phyloP scores from a whole-genome alignment of 2,888 invertebrate species.

The Formica aserva region DNA sequence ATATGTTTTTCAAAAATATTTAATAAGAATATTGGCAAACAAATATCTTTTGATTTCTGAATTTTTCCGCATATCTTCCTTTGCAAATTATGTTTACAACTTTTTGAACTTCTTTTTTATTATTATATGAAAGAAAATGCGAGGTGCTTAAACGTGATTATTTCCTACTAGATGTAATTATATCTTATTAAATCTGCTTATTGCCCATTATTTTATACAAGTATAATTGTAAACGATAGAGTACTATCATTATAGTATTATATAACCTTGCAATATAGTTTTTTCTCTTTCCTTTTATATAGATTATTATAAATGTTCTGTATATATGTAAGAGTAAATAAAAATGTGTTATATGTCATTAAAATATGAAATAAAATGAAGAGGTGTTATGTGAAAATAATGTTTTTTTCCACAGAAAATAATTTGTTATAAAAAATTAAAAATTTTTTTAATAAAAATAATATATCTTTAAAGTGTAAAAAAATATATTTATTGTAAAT shows the following conservation, averaged over 20 bases:
- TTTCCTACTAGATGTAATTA: constrained; percentile 1
- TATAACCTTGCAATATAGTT: neutral
- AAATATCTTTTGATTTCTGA: neutral
- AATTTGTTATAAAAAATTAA: neutral
- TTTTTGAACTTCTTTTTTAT: constrained; percentile 7
- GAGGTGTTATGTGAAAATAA: neutral
- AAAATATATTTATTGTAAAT: neutral
- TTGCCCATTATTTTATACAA: constrained; percentile 1
- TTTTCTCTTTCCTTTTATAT: neutral
- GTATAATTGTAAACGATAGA: neutral
- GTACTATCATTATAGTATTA: neutral
- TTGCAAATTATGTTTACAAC: constrained; percentile 7
- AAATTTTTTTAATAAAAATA: neutral
- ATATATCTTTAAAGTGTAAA: neutral
- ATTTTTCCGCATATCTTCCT: neutral
- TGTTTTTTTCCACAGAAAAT: neutral
- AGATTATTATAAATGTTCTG: neutral
- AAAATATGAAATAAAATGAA: neutral
- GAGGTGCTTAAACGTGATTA: constrained; percentile 9
- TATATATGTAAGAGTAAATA: neutral
- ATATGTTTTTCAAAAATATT: neutral
- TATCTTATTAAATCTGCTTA: constrained; percentile 3
- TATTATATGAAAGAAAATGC: neutral
- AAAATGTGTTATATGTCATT: neutral
- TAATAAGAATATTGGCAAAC: neutral